phyloP scores from a whole-genome alignment of 2,113 vertebrate genomes.

The Urocitellus parryii region DNA sequence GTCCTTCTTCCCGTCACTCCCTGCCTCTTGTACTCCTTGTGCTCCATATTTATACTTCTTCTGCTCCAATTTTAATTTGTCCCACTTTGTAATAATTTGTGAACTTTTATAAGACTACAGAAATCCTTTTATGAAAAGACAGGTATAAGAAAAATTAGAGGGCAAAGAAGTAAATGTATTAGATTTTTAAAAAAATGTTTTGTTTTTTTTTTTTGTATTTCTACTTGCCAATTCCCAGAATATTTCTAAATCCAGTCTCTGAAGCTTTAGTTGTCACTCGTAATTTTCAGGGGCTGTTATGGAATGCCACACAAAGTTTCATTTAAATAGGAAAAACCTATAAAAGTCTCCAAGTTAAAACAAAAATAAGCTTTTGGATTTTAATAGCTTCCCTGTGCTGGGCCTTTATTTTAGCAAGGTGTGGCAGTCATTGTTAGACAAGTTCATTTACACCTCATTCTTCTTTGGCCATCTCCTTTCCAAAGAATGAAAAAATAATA shows the following conservation, averaged over 20 bases:
- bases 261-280: not conserved
- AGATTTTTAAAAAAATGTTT: not conserved
- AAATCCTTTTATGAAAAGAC: not conserved
- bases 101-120: not conserved
- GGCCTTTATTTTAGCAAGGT: not conserved
- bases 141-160: not conserved
- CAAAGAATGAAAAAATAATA: not conserved
- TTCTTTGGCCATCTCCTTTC: not conserved
- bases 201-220: not conserved
- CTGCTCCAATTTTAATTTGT: slow-evolving; percentile 5
- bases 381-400: not conserved
- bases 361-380: slow-evolving; percentile 1
- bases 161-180: not conserved
- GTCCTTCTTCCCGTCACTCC: not conserved
- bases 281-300: not conserved
- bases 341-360: slow-evolving; percentile 33
- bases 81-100: not conserved
- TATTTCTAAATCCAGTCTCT: not conserved
- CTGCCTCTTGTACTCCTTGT: not conserved
- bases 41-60: not conserved
- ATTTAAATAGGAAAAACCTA: slow-evolving; percentile 45
- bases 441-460: not conserved
- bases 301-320: not conserved
- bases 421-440: not conserved
- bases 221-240: not conserved